Conservation (phyloP, 2,797 vertebrate species). For the Microctenopoma steveboyesi region DNA sequence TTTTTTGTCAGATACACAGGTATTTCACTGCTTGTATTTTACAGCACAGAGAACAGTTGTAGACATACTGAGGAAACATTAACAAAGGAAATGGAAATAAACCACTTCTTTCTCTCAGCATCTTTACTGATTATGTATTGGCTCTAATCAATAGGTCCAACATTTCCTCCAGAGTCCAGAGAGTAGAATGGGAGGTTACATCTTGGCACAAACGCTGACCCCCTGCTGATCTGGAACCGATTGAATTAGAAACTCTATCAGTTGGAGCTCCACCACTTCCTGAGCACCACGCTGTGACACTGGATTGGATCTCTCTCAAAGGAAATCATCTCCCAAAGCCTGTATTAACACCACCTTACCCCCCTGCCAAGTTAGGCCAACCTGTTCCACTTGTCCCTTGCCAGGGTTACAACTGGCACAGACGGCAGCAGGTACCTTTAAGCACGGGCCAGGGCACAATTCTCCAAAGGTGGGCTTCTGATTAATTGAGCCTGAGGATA, state of each 20-base stretch:
- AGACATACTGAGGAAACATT: not conserved
- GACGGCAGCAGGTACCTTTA: slow-evolving; percentile 59
- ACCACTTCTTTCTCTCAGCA: not conserved
- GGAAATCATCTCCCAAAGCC: slow-evolving; percentile 74
- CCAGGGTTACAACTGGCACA: slow-evolving; percentile 62
- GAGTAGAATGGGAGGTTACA: slow-evolving; percentile 53
- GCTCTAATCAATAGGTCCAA: slow-evolving; percentile 36
- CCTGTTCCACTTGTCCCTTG: slow-evolving; percentile 58
- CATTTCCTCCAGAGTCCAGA: slow-evolving; percentile 53
- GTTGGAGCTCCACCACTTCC: slow-evolving; percentile 63
- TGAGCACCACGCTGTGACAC: slow-evolving; percentile 60
- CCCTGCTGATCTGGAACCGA: slow-evolving; percentile 68
- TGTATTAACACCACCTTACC: slow-evolving; percentile 65
- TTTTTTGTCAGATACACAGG: slow-evolving; percentile 21
- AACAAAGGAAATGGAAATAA: not conserved
- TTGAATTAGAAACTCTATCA: slow-evolving; percentile 77
- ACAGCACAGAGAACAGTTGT: slow-evolving; percentile 6
- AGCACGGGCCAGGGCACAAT: slow-evolving; percentile 47
- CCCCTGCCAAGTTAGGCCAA: slow-evolving; percentile 59
- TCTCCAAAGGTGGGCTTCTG: slow-evolving; percentile 73
- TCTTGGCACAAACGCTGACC: slow-evolving; percentile 36
- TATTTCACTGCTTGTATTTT: slow-evolving; percentile 7
- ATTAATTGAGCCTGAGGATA: slow-evolving; percentile 76
- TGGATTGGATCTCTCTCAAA: slow-evolving; percentile 76
- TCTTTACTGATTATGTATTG: slow-evolving; percentile 44